Percentiles rank a stretch among this genome's conserved stretches.
These are phyloP conservation scores for Heterochromis multidens DNA, from an alignment of 2,113 vertebrate genomes.

Conservation along the genomic window DNA sequence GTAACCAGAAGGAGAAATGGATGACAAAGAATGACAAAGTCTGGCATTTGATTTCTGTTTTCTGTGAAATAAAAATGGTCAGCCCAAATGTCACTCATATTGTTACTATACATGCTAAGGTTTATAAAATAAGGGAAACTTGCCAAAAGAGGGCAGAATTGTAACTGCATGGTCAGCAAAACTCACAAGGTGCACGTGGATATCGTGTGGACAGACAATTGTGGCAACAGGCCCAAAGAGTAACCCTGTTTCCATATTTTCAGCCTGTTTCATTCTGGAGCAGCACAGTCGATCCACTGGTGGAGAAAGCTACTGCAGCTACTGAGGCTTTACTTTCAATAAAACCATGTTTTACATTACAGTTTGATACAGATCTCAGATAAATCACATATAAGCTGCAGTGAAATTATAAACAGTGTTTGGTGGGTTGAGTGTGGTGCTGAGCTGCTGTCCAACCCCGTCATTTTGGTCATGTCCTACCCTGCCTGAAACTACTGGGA, in stretches of 20 bases:
- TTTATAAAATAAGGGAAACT: slow-evolving; percentile 16
- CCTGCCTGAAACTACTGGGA: slow-evolving; percentile 32
- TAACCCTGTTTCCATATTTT: neutral
- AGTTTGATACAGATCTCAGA: neutral
- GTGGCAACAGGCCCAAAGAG: slow-evolving; percentile 15
- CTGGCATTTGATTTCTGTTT: neutral
- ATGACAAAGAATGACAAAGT: neutral
- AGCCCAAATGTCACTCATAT: neutral
- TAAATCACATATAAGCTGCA: slow-evolving; percentile 11
- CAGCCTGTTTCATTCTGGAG: neutral
- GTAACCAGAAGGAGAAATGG: neutral
- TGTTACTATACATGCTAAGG: neutral
- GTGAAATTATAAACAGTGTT: slow-evolving; percentile 42
- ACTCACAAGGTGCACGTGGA: slow-evolving; percentile 9
- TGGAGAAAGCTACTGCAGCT: neutral
- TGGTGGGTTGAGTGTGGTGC: slow-evolving; percentile 52
- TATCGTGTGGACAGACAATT: neutral
- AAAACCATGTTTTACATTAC: neutral
- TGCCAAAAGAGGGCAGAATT: slow-evolving; percentile 9
- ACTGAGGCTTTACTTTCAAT: neutral
- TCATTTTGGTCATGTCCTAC: slow-evolving; percentile 74
- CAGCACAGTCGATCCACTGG: neutral
- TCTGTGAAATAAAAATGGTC: neutral
- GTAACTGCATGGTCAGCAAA: slow-evolving; percentile 27
- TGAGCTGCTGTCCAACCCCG: slow-evolving; percentile 58